Evolutionary conservation across 2,888 invertebrate genomes (phyloP).

Genomic region (Smittia aterrima): DNA sequence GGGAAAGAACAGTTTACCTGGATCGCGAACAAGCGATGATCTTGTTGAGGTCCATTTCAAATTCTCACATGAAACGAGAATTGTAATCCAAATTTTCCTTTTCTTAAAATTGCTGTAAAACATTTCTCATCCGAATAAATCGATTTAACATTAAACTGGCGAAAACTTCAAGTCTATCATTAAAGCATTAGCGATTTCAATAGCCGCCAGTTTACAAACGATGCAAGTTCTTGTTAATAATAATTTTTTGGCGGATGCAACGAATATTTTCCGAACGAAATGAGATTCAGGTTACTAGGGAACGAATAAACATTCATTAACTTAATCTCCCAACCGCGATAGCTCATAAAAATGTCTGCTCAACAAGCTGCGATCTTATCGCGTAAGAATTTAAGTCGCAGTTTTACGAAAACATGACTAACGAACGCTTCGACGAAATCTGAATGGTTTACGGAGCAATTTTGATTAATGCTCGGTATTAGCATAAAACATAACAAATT

Average conservation of each 20-base stretch:
- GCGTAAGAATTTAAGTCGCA: conserved; percentile 24
- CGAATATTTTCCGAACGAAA: background rate
- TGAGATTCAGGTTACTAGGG: conserved; percentile 36
- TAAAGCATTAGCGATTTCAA: conserved; percentile 21
- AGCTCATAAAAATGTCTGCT: no score
- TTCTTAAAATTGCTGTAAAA: background rate
- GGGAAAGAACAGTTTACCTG: background rate
- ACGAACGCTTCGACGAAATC: background rate
- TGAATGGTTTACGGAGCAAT: background rate
- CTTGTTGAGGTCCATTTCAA: background rate
- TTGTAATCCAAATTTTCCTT: background rate
- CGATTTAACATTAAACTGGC: background rate
- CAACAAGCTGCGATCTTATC: no score
- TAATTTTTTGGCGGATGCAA: conserved; percentile 23
- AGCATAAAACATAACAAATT: conserved; percentile 38
- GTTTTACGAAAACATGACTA: conserved; percentile 18
- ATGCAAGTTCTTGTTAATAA: background rate
- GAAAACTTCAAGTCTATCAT: conserved; percentile 17
- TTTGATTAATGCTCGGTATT: conserved; percentile 39
- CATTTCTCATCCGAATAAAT: background rate
- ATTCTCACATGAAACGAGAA: background rate
- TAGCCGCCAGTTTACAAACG: background rate
- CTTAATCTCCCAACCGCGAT: background rate
- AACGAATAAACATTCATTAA: background rate
- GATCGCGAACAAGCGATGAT: background rate